Conservation (phyloP, 2,797 vertebrate species). For the Rhinatrema bivittatum region DNA sequence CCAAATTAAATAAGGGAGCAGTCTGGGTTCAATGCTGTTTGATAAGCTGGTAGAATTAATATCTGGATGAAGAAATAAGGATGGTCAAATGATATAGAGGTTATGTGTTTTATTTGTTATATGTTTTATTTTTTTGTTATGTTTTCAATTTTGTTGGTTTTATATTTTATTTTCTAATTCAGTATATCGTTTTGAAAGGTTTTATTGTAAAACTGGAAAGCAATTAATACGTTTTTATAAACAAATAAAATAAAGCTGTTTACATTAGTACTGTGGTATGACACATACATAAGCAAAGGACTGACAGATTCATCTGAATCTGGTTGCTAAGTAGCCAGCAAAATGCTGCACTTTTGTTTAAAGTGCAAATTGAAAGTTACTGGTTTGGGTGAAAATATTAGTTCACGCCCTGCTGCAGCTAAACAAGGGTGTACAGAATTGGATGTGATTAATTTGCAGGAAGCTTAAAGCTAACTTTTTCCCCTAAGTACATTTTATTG, state of each 20-base stretch:
- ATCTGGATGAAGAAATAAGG: no score
- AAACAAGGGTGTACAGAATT: background rate
- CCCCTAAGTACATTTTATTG: background rate
- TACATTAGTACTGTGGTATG: background rate
- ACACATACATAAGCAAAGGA: slow-evolving; percentile 1
- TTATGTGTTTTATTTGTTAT: no score
- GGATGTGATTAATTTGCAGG: fast-evolving
- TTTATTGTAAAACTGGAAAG: no score
- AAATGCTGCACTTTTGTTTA: background rate
- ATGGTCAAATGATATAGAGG: no score
- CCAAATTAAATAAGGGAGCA: no score
- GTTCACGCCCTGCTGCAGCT: background rate
- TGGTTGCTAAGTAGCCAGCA: slow-evolving; percentile 18
- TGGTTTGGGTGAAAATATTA: background rate
- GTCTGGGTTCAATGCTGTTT: no score
- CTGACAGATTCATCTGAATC: slow-evolving; percentile 1
- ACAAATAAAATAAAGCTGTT: background rate
- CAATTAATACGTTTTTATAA: no score
- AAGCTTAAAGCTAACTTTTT: background rate
- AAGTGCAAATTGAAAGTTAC: slow-evolving; percentile 6
- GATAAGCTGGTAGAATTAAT: no score
- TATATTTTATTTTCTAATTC: no score
- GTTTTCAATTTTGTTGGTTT: no score
- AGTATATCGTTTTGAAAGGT: no score
- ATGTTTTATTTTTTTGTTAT: no score